Base-by-base conservation (phyloP, 2,888 invertebrate genomes). In the Druceiella hillmani region DNA sequence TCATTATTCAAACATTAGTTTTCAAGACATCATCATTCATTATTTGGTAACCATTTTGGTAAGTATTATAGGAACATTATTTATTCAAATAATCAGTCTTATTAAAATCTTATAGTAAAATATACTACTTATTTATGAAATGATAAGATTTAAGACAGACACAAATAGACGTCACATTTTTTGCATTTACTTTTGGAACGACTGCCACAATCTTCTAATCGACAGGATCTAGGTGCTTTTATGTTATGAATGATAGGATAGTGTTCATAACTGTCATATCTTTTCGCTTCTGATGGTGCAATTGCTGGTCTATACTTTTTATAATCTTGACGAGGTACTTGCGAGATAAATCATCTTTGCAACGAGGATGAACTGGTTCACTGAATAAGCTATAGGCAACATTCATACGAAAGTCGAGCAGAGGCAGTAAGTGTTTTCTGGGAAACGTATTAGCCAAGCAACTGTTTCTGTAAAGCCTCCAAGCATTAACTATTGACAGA, bases 221-320 rank as follows among this genome's bases (percentile, higher is more conserved):
- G 38, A 40, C 52, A 53, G 12, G 38, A 31, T 17, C 51, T 40
- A n/a, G 52, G 49, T 10, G 44, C 36, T 29, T 44, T 44, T 5
- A 54, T 46, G 6, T 50, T 43, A 37, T 52, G 51, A 41, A 41
- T 38, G 16, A 37, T 14, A 10, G 51, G 53, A 13, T 39, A 39
- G 31, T 54, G 48, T 6, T 53, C 50, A 31, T 49, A 52, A n/a
- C 52, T 50, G 17, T 53, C 52, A 35, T 51, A 46, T 24, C 50
- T 41, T 37, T 50, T 52, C 5, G 41, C 45, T 20, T 41, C 34
- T 25, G 49, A 46, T 4, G 52, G 52, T 16, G 30, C 33, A 28
- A 33, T 47, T 12, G 43, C 37, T 16, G 38, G 36, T 24, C 27
- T 36, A 36, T n/a, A n/a, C n/a, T 11, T 5, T 11, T 22, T 13